Evolutionary conservation across 2,113 vertebrate species (phyloP), one percentile per base, ranked within the genome.

Genomic region (Planiliza haematocheilus): DNA sequence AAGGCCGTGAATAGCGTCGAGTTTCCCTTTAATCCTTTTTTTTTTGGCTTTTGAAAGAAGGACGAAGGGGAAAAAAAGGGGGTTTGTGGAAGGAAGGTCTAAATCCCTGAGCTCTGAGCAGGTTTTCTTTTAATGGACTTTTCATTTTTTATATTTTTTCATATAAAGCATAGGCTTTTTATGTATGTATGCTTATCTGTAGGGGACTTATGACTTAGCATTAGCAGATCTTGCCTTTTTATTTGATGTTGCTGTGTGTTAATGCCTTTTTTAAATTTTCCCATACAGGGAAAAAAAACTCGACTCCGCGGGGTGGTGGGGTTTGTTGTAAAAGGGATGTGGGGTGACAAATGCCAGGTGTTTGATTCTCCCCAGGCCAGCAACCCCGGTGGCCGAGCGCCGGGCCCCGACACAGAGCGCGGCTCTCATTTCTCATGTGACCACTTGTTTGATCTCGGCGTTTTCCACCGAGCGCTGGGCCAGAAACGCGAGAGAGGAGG

Each of bases 311-410:
- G n/a, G 14, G n/a, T 48, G 58, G 59, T 43, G 17, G 56, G 61
- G 52, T 9, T 4, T 14, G 38, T 61, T 82, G 76, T 75, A 78
- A 87, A 82, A 70, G 83, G 74, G 78, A 83, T 77, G 86, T 78
- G 72, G 79, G 84, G 77, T 88, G 91, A 93, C 89, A 91, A 88
- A 92, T 88, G 70, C 91, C 93, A 91, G 91, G 90, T 89, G 86
- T 86, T 87, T 85, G 72, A 85, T 73, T 82, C 77, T 88, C 86
- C 59, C 74, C 76, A 77, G 74, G 66, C 70, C 49, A 69, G 21
- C 86, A 68, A 87, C 75, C 79, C 83, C 16, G 89, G 81, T 90
- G 90, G 90, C 74, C 74, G 48, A 57, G 51, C 12, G 10, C 43
- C 8, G 37, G 75, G 78, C 79, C n/a, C n/a, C 24, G 37, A 70